A percentile compares a stretch with the other conserved stretches of the same genome.
These are phyloP conservation scores for Beaufortia kweichowensis DNA, from an alignment of 2,113 vertebrate genomes.

Conservation along the genomic window DNA sequence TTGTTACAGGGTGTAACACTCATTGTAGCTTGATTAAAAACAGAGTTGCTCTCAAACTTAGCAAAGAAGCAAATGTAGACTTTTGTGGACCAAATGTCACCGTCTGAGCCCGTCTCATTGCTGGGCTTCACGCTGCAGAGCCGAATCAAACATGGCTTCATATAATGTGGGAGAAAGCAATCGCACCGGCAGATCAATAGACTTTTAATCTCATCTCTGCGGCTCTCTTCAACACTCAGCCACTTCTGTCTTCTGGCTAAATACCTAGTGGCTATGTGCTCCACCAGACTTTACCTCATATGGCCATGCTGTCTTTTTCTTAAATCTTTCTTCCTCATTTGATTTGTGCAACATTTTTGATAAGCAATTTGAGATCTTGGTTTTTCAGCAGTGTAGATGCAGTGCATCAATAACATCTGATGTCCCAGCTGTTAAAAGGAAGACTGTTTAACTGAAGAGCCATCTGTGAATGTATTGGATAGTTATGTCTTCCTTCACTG, in stretches of 20 bases:
- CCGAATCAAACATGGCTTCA: conserved; percentile 72
- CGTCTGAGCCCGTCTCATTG: conserved; percentile 48
- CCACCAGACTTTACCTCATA: conserved; percentile 51
- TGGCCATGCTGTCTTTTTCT: conserved; percentile 28
- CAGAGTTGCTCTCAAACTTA: neutral
- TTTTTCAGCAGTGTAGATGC: neutral
- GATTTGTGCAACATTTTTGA: conserved; percentile 32
- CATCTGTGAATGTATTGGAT: neutral
- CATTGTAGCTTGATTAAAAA: neutral
- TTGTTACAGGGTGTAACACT: neutral
- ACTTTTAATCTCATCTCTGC: conserved; percentile 67
- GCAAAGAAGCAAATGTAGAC: neutral
- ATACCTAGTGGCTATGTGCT: conserved; percentile 59
- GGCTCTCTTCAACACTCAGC: conserved; percentile 58
- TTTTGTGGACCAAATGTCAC: neutral
- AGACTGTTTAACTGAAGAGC: neutral
- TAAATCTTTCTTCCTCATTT: conserved; percentile 34
- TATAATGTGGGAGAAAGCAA: conserved; percentile 64
- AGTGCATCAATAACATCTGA: neutral
- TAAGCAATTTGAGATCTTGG: neutral
- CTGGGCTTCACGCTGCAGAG: conserved; percentile 22
- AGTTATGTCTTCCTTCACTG: neutral
- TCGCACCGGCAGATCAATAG: conserved; percentile 67
- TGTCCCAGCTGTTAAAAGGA: neutral
- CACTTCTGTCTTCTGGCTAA: conserved; percentile 59